Base-by-base conservation (phyloP, 2,113 vertebrate genomes). In the Romanogobio albipinnatus region DNA sequence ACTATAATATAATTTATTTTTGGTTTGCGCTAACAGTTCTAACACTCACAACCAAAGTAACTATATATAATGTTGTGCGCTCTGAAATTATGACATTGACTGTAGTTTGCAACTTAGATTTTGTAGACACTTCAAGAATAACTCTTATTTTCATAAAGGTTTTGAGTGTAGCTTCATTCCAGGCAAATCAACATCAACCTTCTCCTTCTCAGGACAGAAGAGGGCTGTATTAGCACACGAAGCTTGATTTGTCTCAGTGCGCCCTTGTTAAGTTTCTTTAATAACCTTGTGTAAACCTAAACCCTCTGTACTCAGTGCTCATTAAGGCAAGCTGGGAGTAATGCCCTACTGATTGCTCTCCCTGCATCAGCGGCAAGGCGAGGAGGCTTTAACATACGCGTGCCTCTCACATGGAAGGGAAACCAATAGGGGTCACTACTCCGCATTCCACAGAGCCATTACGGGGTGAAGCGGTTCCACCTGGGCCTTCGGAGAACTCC, bases 181-280 rank as follows among this genome's bases (percentile, higher is more conserved):
- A 1, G 64, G 59, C 26, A 76, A 49, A 53, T 76, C 45, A 17
- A 62, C 7, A 70, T 10, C 15, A 43, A 53, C 19, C 4, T 64
- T 36, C 19, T 5, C 83, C 64, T 56, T 77, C 51, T 84, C 7
- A 2, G 75, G 24, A 85, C 51, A 85, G 39, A 49, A 64, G 51
- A 78, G 36, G 39, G 64, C 59, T 84, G 66, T 83, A 78, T 87
- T 86, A 82, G 70, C 29, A 70, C 70, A 36, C 17, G 33, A 47
- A 51, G 53, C 77, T 86, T 76, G 53, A 84, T 84, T 84, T 80
- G 85, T 89, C 83, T 89, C 62, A 53, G 82, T 78, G 22, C 6
- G 77, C 36, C 87, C 90, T 92, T 89, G 90, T 91, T 88, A 86
- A 64, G 88, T 94, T 91, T 86, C 83, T 89, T 89, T 86, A 91